Percentiles rank a stretch among this genome's conserved stretches.
Evolutionary conservation across 1,140 invertebrate genomes (phyloP).

Genomic region (Adoxophyes honmai): DNA sequence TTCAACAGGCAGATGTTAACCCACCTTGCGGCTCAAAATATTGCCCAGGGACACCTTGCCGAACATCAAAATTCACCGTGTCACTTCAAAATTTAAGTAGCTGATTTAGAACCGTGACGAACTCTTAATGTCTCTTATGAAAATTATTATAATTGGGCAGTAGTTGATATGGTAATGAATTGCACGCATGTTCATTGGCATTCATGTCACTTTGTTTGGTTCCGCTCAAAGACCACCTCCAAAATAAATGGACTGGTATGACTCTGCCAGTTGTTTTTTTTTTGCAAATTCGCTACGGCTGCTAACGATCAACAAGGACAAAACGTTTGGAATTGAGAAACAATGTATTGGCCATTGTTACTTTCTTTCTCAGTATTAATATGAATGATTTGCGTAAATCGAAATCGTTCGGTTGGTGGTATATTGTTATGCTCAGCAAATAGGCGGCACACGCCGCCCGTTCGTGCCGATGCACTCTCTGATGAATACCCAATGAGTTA

Average conservation of each 20-base stretch:
- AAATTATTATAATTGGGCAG: conserved; percentile 10
- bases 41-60: conserved; percentile 51
- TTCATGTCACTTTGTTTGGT: background rate
- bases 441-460: conserved; percentile 66
- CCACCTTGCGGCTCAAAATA: too few relatives aligned
- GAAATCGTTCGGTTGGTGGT: conserved; percentile 21
- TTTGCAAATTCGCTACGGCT: background rate
- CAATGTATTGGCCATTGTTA: background rate
- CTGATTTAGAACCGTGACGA: too few relatives aligned
- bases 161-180: conserved; percentile 8
- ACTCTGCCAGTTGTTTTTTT: too few relatives aligned
- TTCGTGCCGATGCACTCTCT: conserved; percentile 36
- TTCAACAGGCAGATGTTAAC: conserved; percentile 53
- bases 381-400: conserved; percentile 13
- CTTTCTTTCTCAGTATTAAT: conserved; percentile 1
- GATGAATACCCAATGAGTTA: conserved; percentile 40
- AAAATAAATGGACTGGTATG: background rate
- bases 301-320: background rate
- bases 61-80: conserved; percentile 37
- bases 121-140: background rate
- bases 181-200: conserved; percentile 2
- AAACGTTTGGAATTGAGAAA: background rate
- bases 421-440: conserved; percentile 34
- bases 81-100: too few relatives aligned
- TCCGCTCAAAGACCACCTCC: conserved; percentile 10